Conservation (phyloP, 1,140 invertebrate genomes). For the Drosophila sulfurigaster region DNA sequence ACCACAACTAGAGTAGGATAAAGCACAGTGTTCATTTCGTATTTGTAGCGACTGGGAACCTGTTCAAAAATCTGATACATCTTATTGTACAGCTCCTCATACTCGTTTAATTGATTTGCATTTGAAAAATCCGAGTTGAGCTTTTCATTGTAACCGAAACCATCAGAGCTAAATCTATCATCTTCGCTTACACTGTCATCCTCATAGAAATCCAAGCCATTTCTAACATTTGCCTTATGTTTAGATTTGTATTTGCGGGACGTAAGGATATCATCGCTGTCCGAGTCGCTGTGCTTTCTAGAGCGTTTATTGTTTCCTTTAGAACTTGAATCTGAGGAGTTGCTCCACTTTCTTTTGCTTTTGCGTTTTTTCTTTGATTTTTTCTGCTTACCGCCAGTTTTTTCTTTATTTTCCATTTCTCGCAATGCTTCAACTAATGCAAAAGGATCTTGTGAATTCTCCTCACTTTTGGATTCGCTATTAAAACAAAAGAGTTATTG, state of each 20-base stretch:
- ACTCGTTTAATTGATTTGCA: conserved; percentile 11
- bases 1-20: conserved; percentile 43
- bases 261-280: conserved; percentile 18
- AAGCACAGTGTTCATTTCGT: conserved; percentile 41
- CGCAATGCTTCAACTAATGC: too few relatives aligned
- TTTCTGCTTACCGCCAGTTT: too few relatives aligned
- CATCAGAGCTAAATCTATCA: background rate
- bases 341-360: too few relatives aligned
- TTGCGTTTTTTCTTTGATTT: too few relatives aligned
- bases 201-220: conserved; percentile 28
- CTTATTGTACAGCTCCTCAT: conserved; percentile 32
- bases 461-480: too few relatives aligned
- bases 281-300: background rate
- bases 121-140: background rate
- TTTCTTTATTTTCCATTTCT: too few relatives aligned
- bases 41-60: conserved; percentile 41
- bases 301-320: too few relatives aligned
- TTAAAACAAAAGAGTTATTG: too few relatives aligned
- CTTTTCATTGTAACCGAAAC: background rate
- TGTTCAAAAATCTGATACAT: background rate
- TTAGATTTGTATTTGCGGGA: background rate
- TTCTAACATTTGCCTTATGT: background rate
- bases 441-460: too few relatives aligned
- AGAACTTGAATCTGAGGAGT: too few relatives aligned
- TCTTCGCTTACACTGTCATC: conserved; percentile 18